Base-by-base conservation (phyloP, 2,888 invertebrate genomes). In the Cheilosia urbana region DNA sequence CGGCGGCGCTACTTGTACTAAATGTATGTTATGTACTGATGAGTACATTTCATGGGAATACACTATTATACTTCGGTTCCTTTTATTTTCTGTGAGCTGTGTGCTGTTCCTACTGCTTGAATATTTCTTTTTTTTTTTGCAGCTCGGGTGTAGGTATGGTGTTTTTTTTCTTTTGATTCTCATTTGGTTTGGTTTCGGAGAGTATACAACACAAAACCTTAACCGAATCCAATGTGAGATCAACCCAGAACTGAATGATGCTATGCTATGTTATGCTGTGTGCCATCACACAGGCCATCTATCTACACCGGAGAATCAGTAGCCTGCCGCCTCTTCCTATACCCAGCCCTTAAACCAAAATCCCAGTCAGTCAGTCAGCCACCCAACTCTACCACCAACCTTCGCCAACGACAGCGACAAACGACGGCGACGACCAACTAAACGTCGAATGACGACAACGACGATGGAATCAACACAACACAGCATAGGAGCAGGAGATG, bases 1-100 rank as follows among this genome's bases (percentile, higher is more conserved):
- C 92, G 92, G 92, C 91, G 91, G 91, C 91, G 91, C 92, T 91
- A 90, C 90, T 91, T 90, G 90, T 90, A 91, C 92, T 92, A 90
- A 91, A 90, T 90, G 90, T 89, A 80, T 81, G 80, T 77, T 87
- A 87, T 85, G 73, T 85, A 87, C 85, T 78, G 82, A 87, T 85
- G 82, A 85, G 85, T 82, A 87, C 80, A 82, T 87, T 87, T 87
- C 77, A 87, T 87, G 84, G 84, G 79, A 87, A 87, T 87, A 87
- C 76, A 85, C 85, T 85, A 85, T 85, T 72, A 81, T 81, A 85
- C 81, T 85, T 81, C 66, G 81, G 76, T 76, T 85, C 80, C 85
- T 81, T 85, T 85, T 85, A 77, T 81, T 85, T 85, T 85, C 76
- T 62, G 85, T 49, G 76, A 85, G 81, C 68, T 72, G 66, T 72